Percentiles rank a stretch among this genome's conserved stretches.
phyloP scores from a whole-genome alignment of 2,113 vertebrate species.

The Gopherus flavomarginatus region DNA sequence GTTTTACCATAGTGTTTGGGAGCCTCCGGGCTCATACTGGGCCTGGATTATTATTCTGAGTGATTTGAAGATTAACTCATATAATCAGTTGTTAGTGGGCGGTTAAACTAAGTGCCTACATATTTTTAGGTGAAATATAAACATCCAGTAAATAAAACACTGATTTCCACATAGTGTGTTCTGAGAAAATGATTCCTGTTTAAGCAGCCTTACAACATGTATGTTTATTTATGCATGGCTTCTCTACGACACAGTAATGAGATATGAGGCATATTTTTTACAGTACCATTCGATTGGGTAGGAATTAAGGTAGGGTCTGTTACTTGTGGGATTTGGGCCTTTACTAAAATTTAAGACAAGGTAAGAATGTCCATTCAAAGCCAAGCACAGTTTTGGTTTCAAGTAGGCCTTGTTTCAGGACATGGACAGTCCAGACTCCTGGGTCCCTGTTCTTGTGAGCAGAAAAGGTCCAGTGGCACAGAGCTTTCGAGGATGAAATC shows the following conservation, averaged over 20 bases:
- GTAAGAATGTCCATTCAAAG: background rate
- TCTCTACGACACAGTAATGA: background rate
- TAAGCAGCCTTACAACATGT: background rate
- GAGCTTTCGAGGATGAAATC: background rate
- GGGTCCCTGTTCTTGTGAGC: background rate
- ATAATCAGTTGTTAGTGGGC: background rate
- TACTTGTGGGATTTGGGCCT: background rate
- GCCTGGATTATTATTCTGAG: slow-evolving; percentile 43
- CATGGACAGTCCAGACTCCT: background rate
- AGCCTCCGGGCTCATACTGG: slow-evolving; percentile 16
- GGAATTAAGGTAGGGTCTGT: background rate
- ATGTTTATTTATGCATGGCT: background rate
- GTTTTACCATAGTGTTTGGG: background rate
- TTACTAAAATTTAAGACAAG: background rate
- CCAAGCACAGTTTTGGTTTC: background rate
- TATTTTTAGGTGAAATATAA: background rate
- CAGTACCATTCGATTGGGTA: background rate
- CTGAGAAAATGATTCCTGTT: background rate
- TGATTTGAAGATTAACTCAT: background rate
- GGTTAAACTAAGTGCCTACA: background rate
- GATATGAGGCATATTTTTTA: background rate
- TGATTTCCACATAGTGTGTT: background rate
- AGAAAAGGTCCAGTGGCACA: background rate
- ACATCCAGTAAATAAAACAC: background rate
- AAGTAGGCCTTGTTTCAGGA: background rate